phyloP scores from a whole-genome alignment of 2,888 invertebrate species.

The Didymodactylos carnosus region DNA sequence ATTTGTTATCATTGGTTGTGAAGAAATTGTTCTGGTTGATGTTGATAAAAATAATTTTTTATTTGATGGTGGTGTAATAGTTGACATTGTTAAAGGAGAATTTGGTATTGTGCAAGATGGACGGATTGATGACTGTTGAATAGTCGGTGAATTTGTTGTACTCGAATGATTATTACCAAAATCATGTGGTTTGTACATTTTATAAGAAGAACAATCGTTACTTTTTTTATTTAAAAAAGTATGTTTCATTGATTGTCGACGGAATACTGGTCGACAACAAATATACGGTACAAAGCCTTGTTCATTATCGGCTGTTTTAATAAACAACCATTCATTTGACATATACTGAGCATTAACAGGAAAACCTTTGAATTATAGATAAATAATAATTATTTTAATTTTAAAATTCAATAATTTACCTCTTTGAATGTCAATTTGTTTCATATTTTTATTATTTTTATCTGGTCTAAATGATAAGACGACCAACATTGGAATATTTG shows the following conservation, averaged over 20 bases:
- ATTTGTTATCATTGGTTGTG: background rate
- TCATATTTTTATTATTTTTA: background rate
- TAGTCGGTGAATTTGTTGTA: background rate
- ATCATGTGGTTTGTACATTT: background rate
- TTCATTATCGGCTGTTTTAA: constrained; percentile 2
- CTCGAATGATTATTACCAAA: background rate
- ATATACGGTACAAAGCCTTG: constrained; percentile 6
- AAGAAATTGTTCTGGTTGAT: background rate
- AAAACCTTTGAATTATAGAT: background rate
- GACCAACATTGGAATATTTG: constrained; percentile 10
- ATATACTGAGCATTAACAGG: constrained; percentile 10
- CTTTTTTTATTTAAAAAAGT: too few relatives aligned
- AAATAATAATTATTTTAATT: background rate
- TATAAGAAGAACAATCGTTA: too few relatives aligned
- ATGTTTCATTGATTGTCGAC: background rate
- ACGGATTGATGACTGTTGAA: too few relatives aligned
- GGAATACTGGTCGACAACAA: constrained; percentile 2
- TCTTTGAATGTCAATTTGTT: background rate
- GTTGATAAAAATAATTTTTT: background rate
- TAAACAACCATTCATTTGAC: constrained; percentile 9
- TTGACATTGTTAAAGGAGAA: too few relatives aligned
- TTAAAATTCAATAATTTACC: background rate
- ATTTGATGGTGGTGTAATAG: background rate
- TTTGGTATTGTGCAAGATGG: too few relatives aligned
- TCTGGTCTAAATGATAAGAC: constrained; percentile 3